Evolutionary conservation across 2,888 invertebrate species (phyloP), one percentile per base, ranked within the genome.

Genomic region (Pristionchus maxplancki): DNA sequence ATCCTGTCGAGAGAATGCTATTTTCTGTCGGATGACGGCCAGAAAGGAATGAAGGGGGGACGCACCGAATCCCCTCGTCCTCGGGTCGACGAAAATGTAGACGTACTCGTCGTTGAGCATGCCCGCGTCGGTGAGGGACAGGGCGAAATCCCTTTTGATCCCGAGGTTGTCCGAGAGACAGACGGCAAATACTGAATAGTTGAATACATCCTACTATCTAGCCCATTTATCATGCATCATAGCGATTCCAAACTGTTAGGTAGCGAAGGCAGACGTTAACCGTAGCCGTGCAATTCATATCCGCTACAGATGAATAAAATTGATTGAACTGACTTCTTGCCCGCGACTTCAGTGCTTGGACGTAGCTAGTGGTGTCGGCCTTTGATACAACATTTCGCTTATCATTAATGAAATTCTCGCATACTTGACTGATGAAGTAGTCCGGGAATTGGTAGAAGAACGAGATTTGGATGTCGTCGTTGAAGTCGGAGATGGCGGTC

Each of bases 101-200:
- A 93, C 93, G 88, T 91, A 94, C 13, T 94, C 94, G 48, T 92
- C 91, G 1, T 89, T 92, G 48, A 91, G 83, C 89, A 91, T 89
- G 8, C 87, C 91, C 15, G 89, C 90, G 62, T 93, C 92, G 89
- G 62, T 88, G 2, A 91, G 90, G 8, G 91, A 89, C 11, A 91
- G 50, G 50, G 90, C 88, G 37, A 89, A 89, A 15, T 78, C 62
- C 8, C 85, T 40, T 40, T 85, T 88, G 31, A 85, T 44, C 17
- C 58, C 58, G 28, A 44, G 13, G 11, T 88, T 89, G 34, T 91
- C 90, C 31, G 89, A 89, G 31, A 90, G 89, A 82, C 91, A 91
- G 28, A 89, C 83, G 17, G 90, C 89, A 81, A 91, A 90, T 17
- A 91, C 91, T 91, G 85, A 44, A 85, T n/a, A n/a, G n/a, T n/a